Conservation (phyloP, 2,797 vertebrate genomes). For the Zenarchopterus dispar region DNA sequence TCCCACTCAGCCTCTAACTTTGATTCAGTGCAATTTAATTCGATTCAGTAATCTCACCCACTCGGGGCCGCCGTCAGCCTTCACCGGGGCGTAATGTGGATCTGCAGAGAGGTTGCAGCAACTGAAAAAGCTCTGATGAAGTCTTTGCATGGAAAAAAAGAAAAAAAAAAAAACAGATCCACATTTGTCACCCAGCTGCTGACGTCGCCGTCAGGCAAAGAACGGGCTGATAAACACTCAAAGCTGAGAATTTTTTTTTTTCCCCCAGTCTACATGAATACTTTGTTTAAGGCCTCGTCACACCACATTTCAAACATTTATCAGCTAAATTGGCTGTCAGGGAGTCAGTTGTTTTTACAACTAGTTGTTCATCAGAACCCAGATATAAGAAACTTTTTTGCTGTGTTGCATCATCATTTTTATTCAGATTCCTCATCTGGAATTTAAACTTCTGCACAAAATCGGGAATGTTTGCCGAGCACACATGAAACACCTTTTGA, state of each 20-base stretch:
- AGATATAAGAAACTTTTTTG: not conserved
- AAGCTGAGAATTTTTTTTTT: no score
- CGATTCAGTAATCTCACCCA: constrained; percentile 43
- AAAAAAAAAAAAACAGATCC: constrained; percentile 35
- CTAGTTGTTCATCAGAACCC: no score
- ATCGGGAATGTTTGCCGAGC: not conserved
- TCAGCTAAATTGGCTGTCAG: no score
- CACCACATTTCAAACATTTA: no score
- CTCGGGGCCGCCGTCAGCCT: constrained; percentile 42
- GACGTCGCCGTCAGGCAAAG: no score
- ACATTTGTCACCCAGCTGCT: constrained; percentile 19
- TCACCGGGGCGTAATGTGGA: constrained; percentile 40
- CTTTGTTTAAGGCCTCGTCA: no score
- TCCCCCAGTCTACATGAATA: no score
- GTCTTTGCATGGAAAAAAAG: constrained; percentile 21
- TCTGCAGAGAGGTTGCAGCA: constrained; percentile 21
- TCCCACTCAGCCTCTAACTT: constrained; percentile 31
- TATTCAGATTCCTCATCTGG: not conserved
- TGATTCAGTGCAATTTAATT: constrained; percentile 72
- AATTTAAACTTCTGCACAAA: not conserved
- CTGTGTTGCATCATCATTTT: no score
- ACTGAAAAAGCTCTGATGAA: constrained; percentile 36
- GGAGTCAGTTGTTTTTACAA: no score
- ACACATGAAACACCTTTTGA: not conserved
- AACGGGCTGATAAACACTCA: no score